Percentiles rank a stretch among this genome's conserved stretches.
Evolutionary conservation across 2,113 vertebrate species (phyloP).

Genomic region (Calcarius ornatus): DNA sequence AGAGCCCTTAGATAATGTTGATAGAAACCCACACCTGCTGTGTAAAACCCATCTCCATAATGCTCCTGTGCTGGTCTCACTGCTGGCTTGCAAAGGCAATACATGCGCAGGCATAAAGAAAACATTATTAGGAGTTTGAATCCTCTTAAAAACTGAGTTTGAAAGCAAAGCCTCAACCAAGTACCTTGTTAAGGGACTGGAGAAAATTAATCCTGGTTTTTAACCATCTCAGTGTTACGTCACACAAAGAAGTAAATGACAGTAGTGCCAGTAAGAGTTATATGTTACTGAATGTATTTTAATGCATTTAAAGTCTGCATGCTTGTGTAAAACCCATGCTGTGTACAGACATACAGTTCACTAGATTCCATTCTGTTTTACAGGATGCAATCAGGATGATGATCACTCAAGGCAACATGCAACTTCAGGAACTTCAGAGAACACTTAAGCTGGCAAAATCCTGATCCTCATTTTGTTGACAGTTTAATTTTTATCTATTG

Average conservation of each 20-base stretch:
- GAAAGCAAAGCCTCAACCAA: background rate
- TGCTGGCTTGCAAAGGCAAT: background rate
- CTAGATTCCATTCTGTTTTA: background rate
- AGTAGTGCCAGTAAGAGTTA: background rate
- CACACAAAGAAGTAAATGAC: background rate
- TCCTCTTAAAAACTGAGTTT: background rate
- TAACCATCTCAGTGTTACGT: background rate
- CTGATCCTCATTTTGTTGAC: conserved; percentile 21
- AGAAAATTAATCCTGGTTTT: background rate
- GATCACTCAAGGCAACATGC: conserved; percentile 89
- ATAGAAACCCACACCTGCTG: background rate
- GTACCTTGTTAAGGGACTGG: background rate
- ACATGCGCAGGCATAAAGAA: background rate
- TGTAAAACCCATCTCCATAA: background rate
- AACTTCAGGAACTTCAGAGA: conserved; percentile 85
- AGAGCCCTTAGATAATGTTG: rapidly evolving
- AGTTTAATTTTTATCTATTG: background rate
- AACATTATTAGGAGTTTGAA: background rate
- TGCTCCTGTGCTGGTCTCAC: rapidly evolving
- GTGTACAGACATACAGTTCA: rapidly evolving
- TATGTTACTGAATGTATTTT: background rate
- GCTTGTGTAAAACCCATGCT: background rate
- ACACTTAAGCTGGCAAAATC: conserved; percentile 81
- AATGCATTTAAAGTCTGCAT: rapidly evolving
- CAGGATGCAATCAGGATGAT: conserved; percentile 93